Base-by-base conservation (phyloP, 2,797 vertebrate genomes). In the Malurus splendens region DNA sequence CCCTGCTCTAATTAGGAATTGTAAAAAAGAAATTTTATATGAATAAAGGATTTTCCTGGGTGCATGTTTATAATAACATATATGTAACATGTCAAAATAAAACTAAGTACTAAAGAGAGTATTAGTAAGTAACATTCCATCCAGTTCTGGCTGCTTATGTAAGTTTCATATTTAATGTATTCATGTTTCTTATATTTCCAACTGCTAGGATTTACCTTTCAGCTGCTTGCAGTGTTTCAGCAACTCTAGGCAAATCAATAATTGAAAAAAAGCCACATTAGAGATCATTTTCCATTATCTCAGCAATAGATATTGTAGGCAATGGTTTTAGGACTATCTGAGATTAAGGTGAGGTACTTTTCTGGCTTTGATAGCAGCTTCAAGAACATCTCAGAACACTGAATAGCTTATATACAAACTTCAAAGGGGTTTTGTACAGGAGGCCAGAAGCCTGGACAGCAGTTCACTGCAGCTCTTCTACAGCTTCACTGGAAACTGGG, bases 361-460 rank as follows among this genome's bases (percentile, higher is more conserved):
- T 54, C 73, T 95, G 90, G 60, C 67, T 82, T 91, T 88, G 42
- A 44, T 4, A 85, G 87, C 78, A 95, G 65, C 80, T 70, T 70
- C 65, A 55, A 38, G 79, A 86, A 86, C 62, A 93, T 86, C 83
- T 94, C 82, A 67, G 82, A 85, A 67, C 92, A 67, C 82, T 17
- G 15, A 94, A 48, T 15, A 92, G 78, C 72, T 93, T 81, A 86
- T 73, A 76, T 81, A 91, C 86, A 96, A 76, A 62, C 64, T 85
- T 73, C 42, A 61, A 9, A 94, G 48, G 65, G 22, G 33, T 92
- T 80, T 81, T 86, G 75, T 87, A 90, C 81, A 85, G 55, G 45
- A 86, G 50, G 65, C 71, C 83, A 62, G 81, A 59, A 67, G 72
- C 57, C 32, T 71, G 60, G 70, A 71, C 88, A 95, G 77, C 65